These are phyloP conservation scores for Alitta virens DNA, from an alignment of 2,888 invertebrate genomes.

Conservation along the genomic window DNA sequence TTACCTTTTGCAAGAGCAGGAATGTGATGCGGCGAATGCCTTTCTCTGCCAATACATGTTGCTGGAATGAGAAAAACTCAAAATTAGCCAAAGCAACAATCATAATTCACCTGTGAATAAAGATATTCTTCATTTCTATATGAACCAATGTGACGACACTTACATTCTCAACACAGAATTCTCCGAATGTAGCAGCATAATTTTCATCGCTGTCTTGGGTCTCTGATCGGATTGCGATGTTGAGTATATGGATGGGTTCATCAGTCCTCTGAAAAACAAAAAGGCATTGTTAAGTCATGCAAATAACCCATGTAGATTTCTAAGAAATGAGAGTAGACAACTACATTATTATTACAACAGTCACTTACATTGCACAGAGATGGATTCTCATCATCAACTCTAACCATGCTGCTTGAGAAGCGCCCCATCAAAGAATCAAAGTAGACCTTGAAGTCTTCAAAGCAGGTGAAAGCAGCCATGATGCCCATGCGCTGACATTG, in stretches of 20 bases:
- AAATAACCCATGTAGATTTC: no score
- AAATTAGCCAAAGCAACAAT: no score
- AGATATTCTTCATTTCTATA: no score
- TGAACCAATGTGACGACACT: background rate
- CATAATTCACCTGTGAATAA: background rate
- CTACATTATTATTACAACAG: no score
- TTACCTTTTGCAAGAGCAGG: conserved; percentile 48
- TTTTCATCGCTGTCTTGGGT: conserved; percentile 25
- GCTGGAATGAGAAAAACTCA: conserved; percentile 37
- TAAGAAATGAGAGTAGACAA: no score
- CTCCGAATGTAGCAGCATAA: conserved; percentile 31
- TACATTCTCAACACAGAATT: conserved; percentile 32
- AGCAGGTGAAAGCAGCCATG: conserved; percentile 86
- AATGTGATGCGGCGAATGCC: conserved; percentile 89
- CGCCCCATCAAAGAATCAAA: conserved; percentile 52
- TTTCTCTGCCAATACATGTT: conserved; percentile 73
- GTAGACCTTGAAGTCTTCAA: conserved; percentile 73
- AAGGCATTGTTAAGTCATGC: no score
- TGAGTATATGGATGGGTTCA: conserved; percentile 91
- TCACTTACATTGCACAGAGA: no score
- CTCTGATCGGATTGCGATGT: conserved; percentile 73
- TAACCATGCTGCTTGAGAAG: conserved; percentile 33
- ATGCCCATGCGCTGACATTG: conserved; percentile 77
- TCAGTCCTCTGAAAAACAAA: conserved; percentile 52
- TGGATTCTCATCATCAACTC: no score